These are phyloP conservation scores for Micronisus gabar DNA, from an alignment of 2,113 vertebrate species.

Conservation along the genomic window DNA sequence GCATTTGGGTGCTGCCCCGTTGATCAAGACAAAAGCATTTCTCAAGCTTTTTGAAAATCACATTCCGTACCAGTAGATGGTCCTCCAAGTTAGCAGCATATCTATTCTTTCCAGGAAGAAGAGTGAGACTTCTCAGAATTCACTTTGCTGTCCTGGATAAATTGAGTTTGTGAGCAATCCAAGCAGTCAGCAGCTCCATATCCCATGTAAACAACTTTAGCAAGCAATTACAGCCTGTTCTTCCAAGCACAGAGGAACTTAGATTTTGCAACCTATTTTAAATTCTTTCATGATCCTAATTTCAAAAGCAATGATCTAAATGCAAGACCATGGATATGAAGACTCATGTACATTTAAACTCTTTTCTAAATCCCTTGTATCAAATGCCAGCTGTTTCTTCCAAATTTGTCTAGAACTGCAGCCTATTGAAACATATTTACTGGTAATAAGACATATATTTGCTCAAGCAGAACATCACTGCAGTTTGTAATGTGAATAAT, in stretches of 20 bases:
- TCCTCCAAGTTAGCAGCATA: neutral
- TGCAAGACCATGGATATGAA: neutral
- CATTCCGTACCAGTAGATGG: neutral
- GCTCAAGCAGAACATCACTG: neutral
- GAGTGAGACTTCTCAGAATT: neutral
- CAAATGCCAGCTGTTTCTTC: neutral
- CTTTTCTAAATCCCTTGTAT: neutral
- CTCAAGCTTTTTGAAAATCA: neutral
- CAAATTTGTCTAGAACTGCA: neutral
- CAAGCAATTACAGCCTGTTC: neutral
- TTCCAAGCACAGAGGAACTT: neutral
- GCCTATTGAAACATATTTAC: neutral
- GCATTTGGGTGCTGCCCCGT: neutral
- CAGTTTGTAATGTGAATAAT: neutral
- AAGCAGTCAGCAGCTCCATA: neutral
- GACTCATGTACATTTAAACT: neutral
- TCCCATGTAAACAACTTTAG: neutral
- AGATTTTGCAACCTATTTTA: neutral
- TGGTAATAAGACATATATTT: neutral
- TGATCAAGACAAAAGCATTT: neutral
- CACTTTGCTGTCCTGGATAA: neutral
- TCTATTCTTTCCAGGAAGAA: neutral
- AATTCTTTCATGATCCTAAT: neutral
- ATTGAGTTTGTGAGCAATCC: neutral
- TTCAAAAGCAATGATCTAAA: neutral